Evolutionary conservation across 2,888 invertebrate species (phyloP), one percentile per base, ranked within the genome.

Genomic region (Tachina lurida): DNA sequence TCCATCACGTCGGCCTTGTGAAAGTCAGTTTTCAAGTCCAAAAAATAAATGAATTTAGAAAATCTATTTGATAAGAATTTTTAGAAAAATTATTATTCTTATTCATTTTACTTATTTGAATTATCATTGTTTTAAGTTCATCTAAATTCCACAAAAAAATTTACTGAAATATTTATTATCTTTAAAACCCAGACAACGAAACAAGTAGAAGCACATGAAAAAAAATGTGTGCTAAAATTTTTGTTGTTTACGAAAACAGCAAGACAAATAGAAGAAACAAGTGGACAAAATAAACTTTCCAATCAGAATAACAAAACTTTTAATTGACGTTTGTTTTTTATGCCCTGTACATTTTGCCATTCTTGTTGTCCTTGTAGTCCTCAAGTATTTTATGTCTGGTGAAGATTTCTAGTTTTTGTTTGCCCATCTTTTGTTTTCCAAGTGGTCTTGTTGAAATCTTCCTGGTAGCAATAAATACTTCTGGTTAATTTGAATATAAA

Each of bases 401-500:
- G 12, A 56, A 56, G 5, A 31, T 56, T 56, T 56, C 22, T 56
- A 7, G 1, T 31, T n/a, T 56, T 9, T 12, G 12, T 22, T 56
- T 22, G 31, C 31, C 31, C 12, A 12, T 13, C 56, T 22, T 12
- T 56, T 22, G 22, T 56, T 10, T 2, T 31, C 10, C 19, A 54
- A 54, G 52, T 19, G 10, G 17, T 54, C 52, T 54, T 10, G 52
- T 49, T 49, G 49, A 49, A 49, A n/a, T n/a, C 13, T 49, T 49
- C 49, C 49, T 49, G n/a, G 49, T 49, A 49, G 8, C n/a, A 8
- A 10, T 19, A 54, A 54, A 54, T 17, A 13, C 19, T 19, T 54
- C 17, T 54, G 19, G 52, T 54, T 54, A 54, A 54, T 54, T 54
- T 54, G 19, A 54, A 54, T 54, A 19, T 10, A 54, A 49, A 54